phyloP scores from a whole-genome alignment of 2,113 vertebrate genomes.

The Syngnathus typhle region DNA sequence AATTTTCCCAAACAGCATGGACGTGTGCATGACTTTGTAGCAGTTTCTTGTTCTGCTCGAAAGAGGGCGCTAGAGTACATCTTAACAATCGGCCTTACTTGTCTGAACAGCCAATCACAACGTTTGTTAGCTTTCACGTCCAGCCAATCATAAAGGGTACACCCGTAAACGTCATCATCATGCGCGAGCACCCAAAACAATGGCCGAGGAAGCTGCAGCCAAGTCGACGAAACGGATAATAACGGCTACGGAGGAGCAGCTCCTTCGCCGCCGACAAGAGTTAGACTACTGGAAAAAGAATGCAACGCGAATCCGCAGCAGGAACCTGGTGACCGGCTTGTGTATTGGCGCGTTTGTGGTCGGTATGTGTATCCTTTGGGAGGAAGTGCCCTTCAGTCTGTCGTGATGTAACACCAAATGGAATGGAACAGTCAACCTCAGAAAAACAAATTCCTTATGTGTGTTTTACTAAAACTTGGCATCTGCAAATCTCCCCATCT shows the following conservation, averaged over 20 bases:
- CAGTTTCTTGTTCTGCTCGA: neutral
- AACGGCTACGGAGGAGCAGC: conserved; percentile 59
- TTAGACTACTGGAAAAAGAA: conserved; percentile 60
- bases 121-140: too few relatives aligned
- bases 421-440: neutral
- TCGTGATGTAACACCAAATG: neutral
- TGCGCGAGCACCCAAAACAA: conserved; percentile 1
- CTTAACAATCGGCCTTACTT: neutral
- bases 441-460: too few relatives aligned
- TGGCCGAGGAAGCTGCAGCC: conserved; percentile 22
- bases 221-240: neutral
- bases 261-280: conserved; percentile 60
- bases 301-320: conserved; percentile 58
- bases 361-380: conserved; percentile 80
- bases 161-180: neutral
- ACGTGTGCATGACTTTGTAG: too few relatives aligned
- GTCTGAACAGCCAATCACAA: neutral
- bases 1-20: too few relatives aligned
- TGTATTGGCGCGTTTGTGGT: conserved; percentile 72
- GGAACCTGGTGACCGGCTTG: conserved; percentile 74
- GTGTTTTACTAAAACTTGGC: too few relatives aligned
- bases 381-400: neutral
- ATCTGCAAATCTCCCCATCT: neutral
- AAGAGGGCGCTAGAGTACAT: neutral
- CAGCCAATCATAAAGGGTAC: neutral